These are phyloP conservation scores for Lingula anatina DNA, from an alignment of 2,888 invertebrate species.

Conservation along the genomic window DNA sequence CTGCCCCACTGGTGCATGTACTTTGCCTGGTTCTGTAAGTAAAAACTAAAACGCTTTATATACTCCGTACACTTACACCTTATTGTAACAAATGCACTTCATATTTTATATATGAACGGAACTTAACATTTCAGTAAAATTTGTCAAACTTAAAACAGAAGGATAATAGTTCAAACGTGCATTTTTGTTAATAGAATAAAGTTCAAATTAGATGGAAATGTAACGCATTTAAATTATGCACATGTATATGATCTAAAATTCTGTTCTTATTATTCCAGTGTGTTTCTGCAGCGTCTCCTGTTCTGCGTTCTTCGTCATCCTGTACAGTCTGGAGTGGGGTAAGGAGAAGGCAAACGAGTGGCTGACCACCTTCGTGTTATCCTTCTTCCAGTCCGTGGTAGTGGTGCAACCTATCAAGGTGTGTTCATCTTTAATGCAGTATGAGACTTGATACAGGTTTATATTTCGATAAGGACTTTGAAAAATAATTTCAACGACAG, in stretches of 20 bases:
- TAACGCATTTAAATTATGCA: too few species aligned
- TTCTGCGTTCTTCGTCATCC: conserved; percentile 49
- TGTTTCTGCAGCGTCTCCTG: conserved; percentile 40
- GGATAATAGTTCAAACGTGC: too few species aligned
- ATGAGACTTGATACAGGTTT: background rate
- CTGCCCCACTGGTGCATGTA: conserved; percentile 49
- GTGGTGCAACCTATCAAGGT: conserved; percentile 52
- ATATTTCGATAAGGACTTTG: conserved; percentile 3
- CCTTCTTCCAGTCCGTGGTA: conserved; percentile 51
- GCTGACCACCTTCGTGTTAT: conserved; percentile 48
- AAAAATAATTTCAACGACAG: too few species aligned
- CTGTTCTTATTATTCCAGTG: conserved; percentile 24
- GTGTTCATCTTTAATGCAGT: background rate
- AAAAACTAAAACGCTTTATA: too few species aligned
- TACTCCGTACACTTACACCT: too few species aligned
- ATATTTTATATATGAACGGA: too few species aligned
- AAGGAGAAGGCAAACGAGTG: conserved; percentile 47
- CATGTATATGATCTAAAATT: too few species aligned
- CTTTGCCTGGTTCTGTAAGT: conserved; percentile 49
- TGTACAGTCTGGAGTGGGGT: conserved; percentile 53
- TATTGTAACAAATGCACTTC: too few species aligned
- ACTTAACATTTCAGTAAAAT: too few species aligned
- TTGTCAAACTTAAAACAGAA: too few species aligned
- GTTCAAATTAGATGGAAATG: too few species aligned
- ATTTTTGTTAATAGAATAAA: too few species aligned